Conservation (phyloP, 2,113 vertebrate species). For the Penelope pileata region DNA sequence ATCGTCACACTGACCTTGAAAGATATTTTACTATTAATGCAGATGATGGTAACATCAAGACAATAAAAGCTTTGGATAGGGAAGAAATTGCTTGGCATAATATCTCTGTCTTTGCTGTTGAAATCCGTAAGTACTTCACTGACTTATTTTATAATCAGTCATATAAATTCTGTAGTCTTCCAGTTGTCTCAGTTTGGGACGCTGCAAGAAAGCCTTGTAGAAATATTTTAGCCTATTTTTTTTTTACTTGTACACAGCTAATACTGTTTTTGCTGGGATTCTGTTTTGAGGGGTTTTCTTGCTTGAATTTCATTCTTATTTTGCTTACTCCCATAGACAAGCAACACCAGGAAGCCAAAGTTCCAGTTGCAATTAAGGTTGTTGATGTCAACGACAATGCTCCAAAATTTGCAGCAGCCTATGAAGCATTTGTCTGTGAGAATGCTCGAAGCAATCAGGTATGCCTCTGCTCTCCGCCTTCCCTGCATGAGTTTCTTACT, state of each 20-base stretch:
- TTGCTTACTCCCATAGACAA: conserved; percentile 79
- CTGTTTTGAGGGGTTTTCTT: not conserved
- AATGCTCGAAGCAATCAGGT: conserved; percentile 88
- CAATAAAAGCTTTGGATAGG: conserved; percentile 90
- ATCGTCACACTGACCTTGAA: conserved; percentile 93
- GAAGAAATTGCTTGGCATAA: conserved; percentile 94
- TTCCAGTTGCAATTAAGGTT: conserved; percentile 91
- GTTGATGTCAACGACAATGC: conserved; percentile 92
- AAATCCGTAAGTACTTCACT: conserved; percentile 83
- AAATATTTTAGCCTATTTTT: not conserved
- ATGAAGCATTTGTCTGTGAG: conserved; percentile 93
- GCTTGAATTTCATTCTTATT: not conserved
- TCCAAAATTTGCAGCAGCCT: conserved; percentile 89
- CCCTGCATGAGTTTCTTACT: not conserved
- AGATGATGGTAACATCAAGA: conserved; percentile 93
- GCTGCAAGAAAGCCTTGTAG: not conserved
- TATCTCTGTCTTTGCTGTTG: conserved; percentile 92
- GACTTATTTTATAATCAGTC: not conserved
- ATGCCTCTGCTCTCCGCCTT: not conserved
- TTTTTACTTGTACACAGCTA: not conserved
- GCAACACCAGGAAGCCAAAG: conserved; percentile 91
- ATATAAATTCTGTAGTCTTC: not conserved
- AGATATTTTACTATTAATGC: conserved; percentile 90
- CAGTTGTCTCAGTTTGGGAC: not conserved
- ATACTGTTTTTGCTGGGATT: not conserved